phyloP scores from a whole-genome alignment of 1,140 invertebrate genomes.

The Ceratoteleas bidentatus region DNA sequence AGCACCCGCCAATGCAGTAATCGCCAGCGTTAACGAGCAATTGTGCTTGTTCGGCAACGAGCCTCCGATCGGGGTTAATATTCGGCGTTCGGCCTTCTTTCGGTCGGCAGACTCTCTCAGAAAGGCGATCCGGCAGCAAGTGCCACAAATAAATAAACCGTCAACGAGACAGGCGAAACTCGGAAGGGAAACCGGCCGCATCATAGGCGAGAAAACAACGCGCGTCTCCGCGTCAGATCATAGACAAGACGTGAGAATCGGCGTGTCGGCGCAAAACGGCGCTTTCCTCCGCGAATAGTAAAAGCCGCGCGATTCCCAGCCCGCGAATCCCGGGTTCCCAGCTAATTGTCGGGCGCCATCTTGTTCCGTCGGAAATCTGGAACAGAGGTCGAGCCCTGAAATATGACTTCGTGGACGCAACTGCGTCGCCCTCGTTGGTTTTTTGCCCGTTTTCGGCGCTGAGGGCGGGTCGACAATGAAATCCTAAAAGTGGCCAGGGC shows the following conservation, averaged over 20 bases:
- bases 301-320: constrained; percentile 13
- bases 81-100: background rate
- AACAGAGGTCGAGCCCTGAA: constrained; percentile 20
- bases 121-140: constrained; percentile 1
- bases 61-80: background rate
- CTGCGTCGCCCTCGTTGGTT: background rate
- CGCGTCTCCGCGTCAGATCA: constrained; percentile 32
- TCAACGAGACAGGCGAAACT: too few relatives aligned
- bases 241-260: constrained; percentile 31
- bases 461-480: constrained; percentile 68
- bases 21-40: background rate
- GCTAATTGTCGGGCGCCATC: constrained; percentile 32
- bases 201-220: constrained; percentile 33
- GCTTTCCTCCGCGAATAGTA: constrained; percentile 12
- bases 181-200: constrained; percentile 21
- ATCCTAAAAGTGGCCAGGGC: constrained; percentile 64
- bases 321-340: constrained; percentile 25
- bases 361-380: constrained; percentile 3
- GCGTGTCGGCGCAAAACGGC: constrained; percentile 35
- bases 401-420: constrained; percentile 35
- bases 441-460: constrained; percentile 34
- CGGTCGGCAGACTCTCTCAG: constrained; percentile 11
- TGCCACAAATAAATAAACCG: too few relatives aligned
- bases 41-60: background rate
- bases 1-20: background rate